These are phyloP conservation scores for Uria lomvia DNA, from an alignment of 2,113 vertebrate genomes.

Conservation along the genomic window DNA sequence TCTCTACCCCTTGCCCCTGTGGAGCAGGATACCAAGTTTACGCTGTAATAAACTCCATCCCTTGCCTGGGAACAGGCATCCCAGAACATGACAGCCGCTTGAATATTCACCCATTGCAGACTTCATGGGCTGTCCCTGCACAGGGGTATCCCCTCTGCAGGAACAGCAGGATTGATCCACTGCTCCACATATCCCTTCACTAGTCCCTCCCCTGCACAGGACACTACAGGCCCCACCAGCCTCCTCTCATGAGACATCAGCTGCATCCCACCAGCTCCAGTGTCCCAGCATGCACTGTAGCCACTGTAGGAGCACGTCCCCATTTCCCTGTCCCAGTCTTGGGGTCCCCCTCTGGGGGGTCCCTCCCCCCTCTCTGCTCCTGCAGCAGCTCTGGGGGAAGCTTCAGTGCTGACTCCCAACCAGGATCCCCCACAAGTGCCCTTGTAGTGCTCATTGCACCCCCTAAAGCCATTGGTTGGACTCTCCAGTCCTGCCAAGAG, in stretches of 20 bases:
- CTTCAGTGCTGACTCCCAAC: background rate
- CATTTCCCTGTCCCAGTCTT: background rate
- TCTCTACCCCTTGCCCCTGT: background rate
- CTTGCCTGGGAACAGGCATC: background rate
- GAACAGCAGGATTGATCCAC: background rate
- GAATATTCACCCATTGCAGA: background rate
- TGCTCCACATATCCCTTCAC: background rate
- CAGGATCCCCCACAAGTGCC: background rate
- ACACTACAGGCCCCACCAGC: background rate
- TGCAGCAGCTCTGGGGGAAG: background rate
- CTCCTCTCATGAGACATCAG: background rate
- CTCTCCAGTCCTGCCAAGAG: background rate
- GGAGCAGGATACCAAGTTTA: background rate
- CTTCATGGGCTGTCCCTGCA: background rate
- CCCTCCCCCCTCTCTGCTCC: background rate
- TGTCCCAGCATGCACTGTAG: background rate
- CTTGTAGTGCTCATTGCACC: background rate
- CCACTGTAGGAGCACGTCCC: background rate
- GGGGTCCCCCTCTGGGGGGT: background rate
- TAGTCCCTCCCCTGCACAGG: background rate
- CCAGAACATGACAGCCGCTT: background rate
- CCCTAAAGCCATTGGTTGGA: fast-evolving
- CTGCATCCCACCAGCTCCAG: background rate
- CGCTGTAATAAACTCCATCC: background rate
- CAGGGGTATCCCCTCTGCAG: fast-evolving